Evolutionary conservation across 1,140 invertebrate species (phyloP), one percentile per base, ranked within the genome.

Genomic region (Aphaenogaster floridana): DNA sequence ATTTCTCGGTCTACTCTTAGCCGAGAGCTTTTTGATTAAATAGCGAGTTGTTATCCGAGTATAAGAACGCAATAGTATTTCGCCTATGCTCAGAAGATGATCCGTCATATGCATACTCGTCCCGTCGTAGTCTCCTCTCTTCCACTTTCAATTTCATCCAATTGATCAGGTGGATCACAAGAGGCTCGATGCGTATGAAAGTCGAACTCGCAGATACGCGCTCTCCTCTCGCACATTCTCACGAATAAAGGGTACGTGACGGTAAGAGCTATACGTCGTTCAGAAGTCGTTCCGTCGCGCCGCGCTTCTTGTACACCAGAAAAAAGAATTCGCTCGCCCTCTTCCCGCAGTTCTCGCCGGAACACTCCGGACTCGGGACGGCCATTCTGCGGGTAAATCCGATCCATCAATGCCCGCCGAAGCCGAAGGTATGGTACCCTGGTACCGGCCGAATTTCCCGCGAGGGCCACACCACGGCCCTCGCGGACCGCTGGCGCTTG

Each of bases 371-470:
- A 68, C 39, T 28, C 21, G n/a, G n/a, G 36, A 50, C 36, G 28
- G 71, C 71, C 39, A 85, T 85, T 77, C 71, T 76, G 28, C 57
- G 57, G 39, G 71, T 13, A 86, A 54, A 66, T 61, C 54, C 88
- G 88, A 89, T 93, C 91, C 90, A 92, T 92, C 91, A 92, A 90
- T 88, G 69, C 87, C 74, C 52, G 68, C 86, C 61, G 52, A 66
- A 64, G 87, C 50, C 50, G 86, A 45, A 77, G 87, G 92, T 28
- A 28, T 28, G 28, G 28, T 28, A 28, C 74, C 80, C 89, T 92
- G 87, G 91, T 91, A 92, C 77, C 76, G 72, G 54, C 85, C 66
- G 87, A 90, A 93, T 93, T 92, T 92, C 85, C 88, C 90, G 90
- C 81, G 89, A 90, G 92, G 72, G 87, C 85, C 79, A 76, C 59